A percentile compares a stretch with the other conserved stretches of the same genome.
phyloP scores from a whole-genome alignment of 2,113 vertebrate species.

The Petrocephalus microphthalmus region DNA sequence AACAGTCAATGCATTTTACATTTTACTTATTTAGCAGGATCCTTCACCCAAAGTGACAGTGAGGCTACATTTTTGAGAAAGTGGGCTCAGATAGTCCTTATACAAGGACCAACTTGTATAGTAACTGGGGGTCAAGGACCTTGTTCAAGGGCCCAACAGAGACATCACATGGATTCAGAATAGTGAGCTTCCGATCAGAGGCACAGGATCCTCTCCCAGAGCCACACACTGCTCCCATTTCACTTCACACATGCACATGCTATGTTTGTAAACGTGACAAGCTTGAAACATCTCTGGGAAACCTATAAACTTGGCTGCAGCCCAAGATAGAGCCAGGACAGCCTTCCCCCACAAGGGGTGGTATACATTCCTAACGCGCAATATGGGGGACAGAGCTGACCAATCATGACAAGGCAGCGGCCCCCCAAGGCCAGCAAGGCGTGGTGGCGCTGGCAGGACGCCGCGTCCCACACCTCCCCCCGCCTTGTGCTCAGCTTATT shows the following conservation, averaged over 20 bases:
- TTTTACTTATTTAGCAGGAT: not conserved
- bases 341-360: not conserved
- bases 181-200: not conserved
- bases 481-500: constrained; percentile 45
- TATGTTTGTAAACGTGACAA: not conserved
- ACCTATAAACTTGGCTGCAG: not conserved
- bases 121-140: not conserved
- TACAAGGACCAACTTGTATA: not conserved
- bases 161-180: not conserved
- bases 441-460: constrained; percentile 46
- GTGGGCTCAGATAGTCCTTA: not conserved
- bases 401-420: not conserved
- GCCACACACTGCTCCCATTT: not conserved
- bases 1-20: not conserved
- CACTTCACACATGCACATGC: not conserved
- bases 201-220: not conserved
- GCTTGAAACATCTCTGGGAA: not conserved
- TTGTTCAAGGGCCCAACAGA: not conserved
- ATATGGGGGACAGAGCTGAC: not conserved
- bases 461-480: constrained; percentile 32
- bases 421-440: not conserved
- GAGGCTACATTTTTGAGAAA: not conserved
- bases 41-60: not conserved
- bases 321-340: not conserved
- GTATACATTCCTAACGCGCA: not conserved